Conservation (phyloP, 2,888 invertebrate genomes). For the Morpho helenor region DNA sequence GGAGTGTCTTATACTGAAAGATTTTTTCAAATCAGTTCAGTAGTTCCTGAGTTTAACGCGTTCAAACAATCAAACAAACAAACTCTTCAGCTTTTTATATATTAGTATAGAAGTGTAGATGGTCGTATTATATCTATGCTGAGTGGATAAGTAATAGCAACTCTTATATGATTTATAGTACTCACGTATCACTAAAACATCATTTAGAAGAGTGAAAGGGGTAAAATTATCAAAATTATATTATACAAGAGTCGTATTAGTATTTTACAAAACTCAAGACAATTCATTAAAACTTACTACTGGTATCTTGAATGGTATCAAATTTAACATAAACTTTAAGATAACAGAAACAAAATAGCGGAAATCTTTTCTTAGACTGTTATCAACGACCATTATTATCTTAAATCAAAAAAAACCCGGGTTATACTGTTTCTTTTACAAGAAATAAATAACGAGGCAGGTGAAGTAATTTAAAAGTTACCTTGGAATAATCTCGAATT, state of each 20-base stretch:
- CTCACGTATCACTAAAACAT: not conserved
- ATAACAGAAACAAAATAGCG: slow-evolving; percentile 77
- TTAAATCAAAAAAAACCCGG: slow-evolving; percentile 73
- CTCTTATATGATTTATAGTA: not conserved
- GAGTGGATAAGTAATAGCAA: too few species aligned
- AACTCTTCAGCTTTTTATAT: too few species aligned
- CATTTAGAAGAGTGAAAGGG: not conserved
- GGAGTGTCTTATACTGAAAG: too few species aligned
- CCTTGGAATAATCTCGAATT: slow-evolving; percentile 29
- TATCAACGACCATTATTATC: slow-evolving; percentile 74
- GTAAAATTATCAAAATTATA: not conserved
- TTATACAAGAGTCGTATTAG: slow-evolving; percentile 38
- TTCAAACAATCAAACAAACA: too few species aligned
- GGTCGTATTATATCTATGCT: too few species aligned
- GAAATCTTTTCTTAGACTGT: slow-evolving; percentile 74
- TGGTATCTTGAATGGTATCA: slow-evolving; percentile 73
- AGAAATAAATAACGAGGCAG: slow-evolving; percentile 66
- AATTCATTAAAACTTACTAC: slow-evolving; percentile 69
- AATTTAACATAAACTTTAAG: slow-evolving; percentile 69
- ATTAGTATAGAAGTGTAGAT: too few species aligned
- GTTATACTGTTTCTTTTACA: slow-evolving; percentile 74
- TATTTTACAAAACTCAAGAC: slow-evolving; percentile 58
- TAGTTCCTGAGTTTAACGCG: too few species aligned
- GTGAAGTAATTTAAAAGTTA: slow-evolving; percentile 71
- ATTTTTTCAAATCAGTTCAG: too few species aligned